These are phyloP conservation scores for Chironomus riparius DNA, from an alignment of 2,888 invertebrate species.

Conservation along the genomic window DNA sequence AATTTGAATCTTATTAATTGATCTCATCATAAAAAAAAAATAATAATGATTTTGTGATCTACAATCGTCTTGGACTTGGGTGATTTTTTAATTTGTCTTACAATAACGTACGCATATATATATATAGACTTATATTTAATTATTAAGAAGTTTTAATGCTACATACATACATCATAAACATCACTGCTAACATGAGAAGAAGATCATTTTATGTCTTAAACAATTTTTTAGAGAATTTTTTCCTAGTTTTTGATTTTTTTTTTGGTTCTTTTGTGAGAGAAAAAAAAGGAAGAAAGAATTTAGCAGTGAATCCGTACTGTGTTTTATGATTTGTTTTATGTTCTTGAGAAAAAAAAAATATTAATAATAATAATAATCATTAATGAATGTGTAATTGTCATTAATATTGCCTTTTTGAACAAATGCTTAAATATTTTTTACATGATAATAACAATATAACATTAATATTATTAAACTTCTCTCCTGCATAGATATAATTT, in stretches of 20 bases:
- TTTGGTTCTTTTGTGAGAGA: too few relatives aligned
- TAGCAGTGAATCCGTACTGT: not conserved
- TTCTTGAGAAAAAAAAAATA: not conserved
- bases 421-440: too few relatives aligned
- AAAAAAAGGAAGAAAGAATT: not conserved
- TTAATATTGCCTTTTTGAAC: too few relatives aligned
- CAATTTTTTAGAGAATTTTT: not conserved
- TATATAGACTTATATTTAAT: not conserved
- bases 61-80: constrained; percentile 6
- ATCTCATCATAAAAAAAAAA: not conserved
- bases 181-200: not conserved
- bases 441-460: too few relatives aligned
- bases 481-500: too few relatives aligned
- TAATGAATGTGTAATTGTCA: too few relatives aligned
- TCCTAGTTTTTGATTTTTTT: not conserved
- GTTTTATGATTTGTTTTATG: not conserved
- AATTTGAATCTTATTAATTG: constrained; percentile 2
- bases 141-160: not conserved
- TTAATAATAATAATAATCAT: too few relatives aligned
- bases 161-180: not conserved
- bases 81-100: not conserved
- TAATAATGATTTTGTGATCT: constrained; percentile 5
- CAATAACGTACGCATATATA: not conserved
- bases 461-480: too few relatives aligned
- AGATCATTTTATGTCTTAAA: not conserved